phyloP scores from a whole-genome alignment of 2,888 invertebrate genomes.

The Scaeva pyrastri region DNA sequence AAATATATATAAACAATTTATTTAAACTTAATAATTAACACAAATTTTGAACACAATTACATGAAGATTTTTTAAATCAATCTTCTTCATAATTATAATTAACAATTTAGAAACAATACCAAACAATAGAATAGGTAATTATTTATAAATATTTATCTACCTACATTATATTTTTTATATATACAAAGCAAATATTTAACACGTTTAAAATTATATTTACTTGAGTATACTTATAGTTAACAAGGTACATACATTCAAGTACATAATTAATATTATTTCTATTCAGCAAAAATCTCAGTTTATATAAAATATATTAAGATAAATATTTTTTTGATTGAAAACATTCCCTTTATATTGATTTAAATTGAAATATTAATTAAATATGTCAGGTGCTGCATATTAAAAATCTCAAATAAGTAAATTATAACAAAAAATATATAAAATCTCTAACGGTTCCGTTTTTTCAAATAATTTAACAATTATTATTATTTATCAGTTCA shows the following conservation, averaged over 20 bases:
- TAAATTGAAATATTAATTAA: too few species aligned
- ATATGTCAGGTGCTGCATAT: constrained; percentile 1
- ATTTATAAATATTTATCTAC: not conserved
- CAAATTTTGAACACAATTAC: not conserved
- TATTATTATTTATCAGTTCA: constrained; percentile 46
- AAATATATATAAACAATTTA: not conserved
- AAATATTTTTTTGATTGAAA: not conserved
- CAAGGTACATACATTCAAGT: constrained; percentile 15
- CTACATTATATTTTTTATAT: constrained; percentile 2
- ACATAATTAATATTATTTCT: not conserved
- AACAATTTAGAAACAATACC: not conserved
- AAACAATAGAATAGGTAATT: not conserved
- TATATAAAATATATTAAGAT: not conserved
- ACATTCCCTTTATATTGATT: too few species aligned
- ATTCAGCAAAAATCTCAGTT: constrained; percentile 39
- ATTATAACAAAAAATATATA: not conserved
- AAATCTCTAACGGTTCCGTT: not conserved
- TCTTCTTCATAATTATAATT: not conserved
- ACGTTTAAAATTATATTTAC: not conserved
- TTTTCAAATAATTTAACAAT: constrained; percentile 19
- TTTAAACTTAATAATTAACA: not conserved
- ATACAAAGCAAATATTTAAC: not conserved
- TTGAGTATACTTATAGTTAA: constrained; percentile 6
- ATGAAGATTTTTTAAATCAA: not conserved
- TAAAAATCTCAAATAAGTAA: constrained; percentile 6